These are phyloP conservation scores for Rosalia funebris DNA, from an alignment of 2,888 invertebrate species.

Conservation along the genomic window DNA sequence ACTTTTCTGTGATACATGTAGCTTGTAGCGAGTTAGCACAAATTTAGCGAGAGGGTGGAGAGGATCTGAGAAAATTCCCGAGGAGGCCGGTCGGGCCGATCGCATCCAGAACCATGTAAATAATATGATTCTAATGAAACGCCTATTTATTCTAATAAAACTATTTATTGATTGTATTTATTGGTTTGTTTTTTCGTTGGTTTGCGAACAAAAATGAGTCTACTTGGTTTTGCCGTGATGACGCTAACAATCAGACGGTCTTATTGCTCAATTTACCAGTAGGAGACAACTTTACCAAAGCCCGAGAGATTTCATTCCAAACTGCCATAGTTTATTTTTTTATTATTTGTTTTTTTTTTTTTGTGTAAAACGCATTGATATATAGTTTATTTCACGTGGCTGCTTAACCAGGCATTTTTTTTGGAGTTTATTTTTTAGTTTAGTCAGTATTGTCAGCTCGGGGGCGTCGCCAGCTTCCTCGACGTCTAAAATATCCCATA, in stretches of 20 bases:
- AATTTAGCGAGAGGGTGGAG: constrained; percentile 18
- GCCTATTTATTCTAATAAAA: constrained; percentile 12
- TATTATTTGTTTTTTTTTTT: constrained; percentile 7
- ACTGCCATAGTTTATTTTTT: constrained; percentile 17
- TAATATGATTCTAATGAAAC: constrained; percentile 21
- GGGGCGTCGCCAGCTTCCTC: too few species aligned
- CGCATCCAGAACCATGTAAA: constrained; percentile 15
- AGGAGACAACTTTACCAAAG: constrained; percentile 10
- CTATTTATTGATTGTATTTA: constrained; percentile 15
- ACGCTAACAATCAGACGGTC: constrained; percentile 3
- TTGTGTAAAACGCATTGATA: constrained; percentile 5
- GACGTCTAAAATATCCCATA: too few species aligned
- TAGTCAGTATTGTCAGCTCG: too few species aligned
- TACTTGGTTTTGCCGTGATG: constrained; percentile 15
- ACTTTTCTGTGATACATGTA: constrained; percentile 41
- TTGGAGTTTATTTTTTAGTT: too few species aligned
- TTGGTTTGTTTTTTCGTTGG: constrained; percentile 7
- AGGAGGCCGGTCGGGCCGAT: constrained; percentile 19
- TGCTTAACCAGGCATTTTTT: background rate
- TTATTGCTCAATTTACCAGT: constrained; percentile 16
- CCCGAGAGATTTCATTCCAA: constrained; percentile 5
- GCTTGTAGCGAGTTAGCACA: constrained; percentile 23
- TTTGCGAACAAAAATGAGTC: background rate
- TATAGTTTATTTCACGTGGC: constrained; percentile 14
- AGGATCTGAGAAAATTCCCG: background rate